These are phyloP conservation scores for Psilanteris sp. DNA, from an alignment of 1,140 invertebrate genomes.

Conservation along the genomic window DNA sequence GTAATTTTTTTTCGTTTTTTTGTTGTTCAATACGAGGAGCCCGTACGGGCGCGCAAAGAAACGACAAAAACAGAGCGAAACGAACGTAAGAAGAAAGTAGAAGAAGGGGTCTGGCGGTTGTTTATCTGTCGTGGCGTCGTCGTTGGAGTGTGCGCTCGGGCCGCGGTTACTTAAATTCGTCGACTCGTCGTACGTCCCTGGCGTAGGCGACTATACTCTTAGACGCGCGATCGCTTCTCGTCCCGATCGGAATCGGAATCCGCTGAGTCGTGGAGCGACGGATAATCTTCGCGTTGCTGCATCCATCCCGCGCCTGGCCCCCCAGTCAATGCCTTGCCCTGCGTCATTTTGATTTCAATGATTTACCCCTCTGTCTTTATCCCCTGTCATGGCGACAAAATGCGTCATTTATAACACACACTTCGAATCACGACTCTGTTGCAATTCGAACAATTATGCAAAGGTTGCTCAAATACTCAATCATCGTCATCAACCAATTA, in stretches of 20 bases:
- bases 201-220: slow-evolving; percentile 61
- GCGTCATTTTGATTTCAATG: slow-evolving; percentile 77
- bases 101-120: slow-evolving; percentile 5
- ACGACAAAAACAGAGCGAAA: too few species aligned
- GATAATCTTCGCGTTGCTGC: slow-evolving; percentile 79
- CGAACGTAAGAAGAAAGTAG: neutral
- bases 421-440: slow-evolving; percentile 56
- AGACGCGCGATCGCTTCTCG: slow-evolving; percentile 77
- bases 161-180: slow-evolving; percentile 34
- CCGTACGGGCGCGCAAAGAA: too few species aligned
- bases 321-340: slow-evolving; percentile 77
- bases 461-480: slow-evolving; percentile 36
- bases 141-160: slow-evolving; percentile 55
- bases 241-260: slow-evolving; percentile 79
- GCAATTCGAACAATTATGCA: slow-evolving; percentile 59
- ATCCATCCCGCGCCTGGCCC: slow-evolving; percentile 73
- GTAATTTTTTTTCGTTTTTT: too few species aligned
- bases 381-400: slow-evolving; percentile 73
- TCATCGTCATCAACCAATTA: slow-evolving; percentile 45
- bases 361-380: slow-evolving; percentile 74
- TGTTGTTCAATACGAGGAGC: too few species aligned
- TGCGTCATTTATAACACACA: slow-evolving; percentile 66
- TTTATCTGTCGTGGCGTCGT: slow-evolving; percentile 48
- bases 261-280: slow-evolving; percentile 77
- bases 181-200: slow-evolving; percentile 32